Conservation (phyloP, 2,113 vertebrate species). For the Oxygymnocypris stewartii region DNA sequence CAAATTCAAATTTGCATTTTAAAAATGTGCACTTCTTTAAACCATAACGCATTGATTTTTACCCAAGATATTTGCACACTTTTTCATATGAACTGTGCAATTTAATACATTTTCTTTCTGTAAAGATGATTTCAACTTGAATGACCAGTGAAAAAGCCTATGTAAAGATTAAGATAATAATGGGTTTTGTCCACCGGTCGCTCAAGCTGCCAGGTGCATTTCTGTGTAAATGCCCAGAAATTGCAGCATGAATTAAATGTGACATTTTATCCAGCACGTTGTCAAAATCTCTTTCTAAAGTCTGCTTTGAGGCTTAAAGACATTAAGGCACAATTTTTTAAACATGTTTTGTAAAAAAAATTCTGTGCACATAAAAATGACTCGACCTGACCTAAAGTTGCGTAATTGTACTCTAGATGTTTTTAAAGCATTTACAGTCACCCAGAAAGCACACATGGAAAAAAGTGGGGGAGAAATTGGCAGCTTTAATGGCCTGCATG, state of each 20-base stretch:
- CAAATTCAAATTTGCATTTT: not conserved
- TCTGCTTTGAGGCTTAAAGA: not conserved
- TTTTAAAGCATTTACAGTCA: constrained; percentile 1
- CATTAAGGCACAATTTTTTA: not conserved
- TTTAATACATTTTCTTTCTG: not conserved
- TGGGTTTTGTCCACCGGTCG: not conserved
- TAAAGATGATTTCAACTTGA: too few relatives aligned
- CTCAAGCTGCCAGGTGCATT: constrained; percentile 1
- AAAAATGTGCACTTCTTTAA: not conserved
- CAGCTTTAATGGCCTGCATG: not conserved
- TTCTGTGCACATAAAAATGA: not conserved
- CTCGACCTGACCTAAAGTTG: not conserved
- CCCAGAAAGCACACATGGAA: not conserved
- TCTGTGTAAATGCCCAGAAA: not conserved
- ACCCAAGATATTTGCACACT: not conserved
- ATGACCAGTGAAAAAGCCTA: not conserved
- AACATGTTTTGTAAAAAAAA: not conserved
- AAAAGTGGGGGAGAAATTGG: not conserved
- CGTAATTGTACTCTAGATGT: not conserved
- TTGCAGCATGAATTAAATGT: not conserved
- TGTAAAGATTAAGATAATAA: constrained; percentile 15
- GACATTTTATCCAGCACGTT: not conserved
- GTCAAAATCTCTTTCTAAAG: not conserved
- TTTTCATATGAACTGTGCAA: not conserved
- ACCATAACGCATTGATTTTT: not conserved